Percentiles rank a stretch among this genome's conserved stretches.
Evolutionary conservation across 1,140 invertebrate species (phyloP).

Genomic region (Camponotus vicinus): DNA sequence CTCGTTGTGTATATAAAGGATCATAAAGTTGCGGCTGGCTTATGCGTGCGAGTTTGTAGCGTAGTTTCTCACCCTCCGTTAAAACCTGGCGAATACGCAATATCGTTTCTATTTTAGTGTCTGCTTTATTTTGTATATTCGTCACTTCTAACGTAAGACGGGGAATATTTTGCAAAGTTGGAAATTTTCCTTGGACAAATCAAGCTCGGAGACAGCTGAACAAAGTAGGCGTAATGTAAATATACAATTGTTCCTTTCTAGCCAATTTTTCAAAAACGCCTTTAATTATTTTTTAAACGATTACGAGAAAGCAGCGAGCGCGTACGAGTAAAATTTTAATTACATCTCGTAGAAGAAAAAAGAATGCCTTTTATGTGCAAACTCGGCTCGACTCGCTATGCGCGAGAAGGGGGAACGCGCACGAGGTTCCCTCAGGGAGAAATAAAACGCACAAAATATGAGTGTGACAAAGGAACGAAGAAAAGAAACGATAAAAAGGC

Average conservation of each 20-base stretch:
- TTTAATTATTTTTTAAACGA: neutral
- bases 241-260: no score
- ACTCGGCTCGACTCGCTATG: neutral
- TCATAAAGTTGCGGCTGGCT: constrained; percentile 81
- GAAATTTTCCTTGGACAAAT: neutral
- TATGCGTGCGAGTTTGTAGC: constrained; percentile 71
- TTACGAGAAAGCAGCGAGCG: neutral
- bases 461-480: constrained; percentile 69
- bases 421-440: constrained; percentile 73
- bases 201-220: neutral
- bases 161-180: neutral
- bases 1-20: constrained; percentile 77
- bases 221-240: no score
- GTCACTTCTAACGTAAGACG: neutral
- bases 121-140: neutral
- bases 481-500: constrained; percentile 55
- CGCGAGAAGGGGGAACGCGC: neutral
- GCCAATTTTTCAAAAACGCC: neutral
- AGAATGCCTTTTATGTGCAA: neutral
- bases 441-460: constrained; percentile 74
- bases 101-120: constrained; percentile 63
- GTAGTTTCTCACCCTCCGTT: constrained; percentile 48
- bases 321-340: neutral
- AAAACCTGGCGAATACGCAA: constrained; percentile 69
- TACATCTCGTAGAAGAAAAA: neutral